These are phyloP conservation scores for Megalurothrips usitatus DNA, from an alignment of 2,888 invertebrate species.

Conservation along the genomic window DNA sequence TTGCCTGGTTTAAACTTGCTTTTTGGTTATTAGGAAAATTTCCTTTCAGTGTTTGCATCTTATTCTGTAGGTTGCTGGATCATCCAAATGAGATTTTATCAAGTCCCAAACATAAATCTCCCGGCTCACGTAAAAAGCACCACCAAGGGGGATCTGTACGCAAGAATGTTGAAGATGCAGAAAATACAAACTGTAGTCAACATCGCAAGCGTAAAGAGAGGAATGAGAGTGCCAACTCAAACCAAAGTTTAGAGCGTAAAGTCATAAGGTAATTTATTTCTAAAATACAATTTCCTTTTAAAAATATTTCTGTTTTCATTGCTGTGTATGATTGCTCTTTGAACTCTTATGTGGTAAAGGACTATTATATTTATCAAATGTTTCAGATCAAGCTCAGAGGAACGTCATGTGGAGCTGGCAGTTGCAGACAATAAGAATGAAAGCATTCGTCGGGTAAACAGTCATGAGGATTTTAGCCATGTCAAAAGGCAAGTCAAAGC, in stretches of 20 bases:
- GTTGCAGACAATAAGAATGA: constrained; percentile 38
- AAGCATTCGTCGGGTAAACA: constrained; percentile 56
- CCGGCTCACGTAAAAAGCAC: neutral
- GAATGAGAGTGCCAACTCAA: constrained; percentile 17
- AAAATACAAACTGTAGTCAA: neutral
- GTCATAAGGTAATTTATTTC: neutral
- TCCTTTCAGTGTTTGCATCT: neutral
- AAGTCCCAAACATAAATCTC: neutral
- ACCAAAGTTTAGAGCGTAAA: neutral
- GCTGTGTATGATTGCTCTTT: neutral
- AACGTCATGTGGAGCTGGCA: constrained; percentile 33
- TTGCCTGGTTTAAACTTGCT: neutral
- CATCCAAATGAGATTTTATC: neutral
- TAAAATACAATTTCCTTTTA: neutral
- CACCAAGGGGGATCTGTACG: neutral
- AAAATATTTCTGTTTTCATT: neutral
- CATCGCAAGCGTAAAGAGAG: constrained; percentile 8
- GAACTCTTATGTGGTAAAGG: neutral
- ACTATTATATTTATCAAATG: too few relatives aligned
- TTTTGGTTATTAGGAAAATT: too few relatives aligned
- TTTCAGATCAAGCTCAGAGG: constrained; percentile 38
- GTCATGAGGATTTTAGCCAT: constrained; percentile 56
- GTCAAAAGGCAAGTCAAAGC: constrained; percentile 29
- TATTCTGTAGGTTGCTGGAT: neutral
- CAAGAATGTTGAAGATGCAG: neutral